Evolutionary conservation across 2,888 invertebrate genomes (phyloP), one percentile per base, ranked within the genome.

Genomic region (Megaustenia siamemsis): DNA sequence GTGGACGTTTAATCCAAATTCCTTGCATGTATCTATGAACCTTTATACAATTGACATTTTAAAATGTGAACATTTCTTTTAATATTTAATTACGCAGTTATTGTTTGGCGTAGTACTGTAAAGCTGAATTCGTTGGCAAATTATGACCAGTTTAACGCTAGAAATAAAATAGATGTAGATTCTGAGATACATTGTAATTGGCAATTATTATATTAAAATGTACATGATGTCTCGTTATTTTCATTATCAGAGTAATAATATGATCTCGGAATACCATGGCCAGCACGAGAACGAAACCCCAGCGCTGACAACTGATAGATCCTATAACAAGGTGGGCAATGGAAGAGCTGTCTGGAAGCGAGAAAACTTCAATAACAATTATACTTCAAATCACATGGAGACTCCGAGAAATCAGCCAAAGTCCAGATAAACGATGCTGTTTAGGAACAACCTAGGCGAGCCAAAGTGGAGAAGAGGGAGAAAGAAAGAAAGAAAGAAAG

Each of bases 231-330:
- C n/a, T n/a, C n/a, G n/a, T n/a, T n/a, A n/a, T n/a, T n/a, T n/a
- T n/a, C n/a, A n/a, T 45, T 49, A 35, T 49, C 66, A 83, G 83
- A 83, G 83, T 43, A 78, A 83, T 71, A 83, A 83, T 53, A 78
- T 83, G 83, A 78, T 83, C 6, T 78, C 83, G 6, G 83, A 83
- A 40, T 78, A 68, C 45, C 60, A 78, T 21, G 83, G 78, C n/a
- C 60, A 78, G 28, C 35, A 53, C 15, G 32, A 68, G 12, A 77
- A 83, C 8, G 78, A 83, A 4, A 35, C 66, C 21, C 49, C 63
- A 5, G 32, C 35, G 28, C n/a, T n/a, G n/a, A 45, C 69, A 24
- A 40, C 38, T 49, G 68, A 66, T 68, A 66, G 5, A 15, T 3
- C 21, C 49, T 45, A 24, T 5, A 71, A 43, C 45, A 79, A 71